Evolutionary conservation across 2,888 invertebrate species (phyloP).

Genomic region (Achlya flavicornis): DNA sequence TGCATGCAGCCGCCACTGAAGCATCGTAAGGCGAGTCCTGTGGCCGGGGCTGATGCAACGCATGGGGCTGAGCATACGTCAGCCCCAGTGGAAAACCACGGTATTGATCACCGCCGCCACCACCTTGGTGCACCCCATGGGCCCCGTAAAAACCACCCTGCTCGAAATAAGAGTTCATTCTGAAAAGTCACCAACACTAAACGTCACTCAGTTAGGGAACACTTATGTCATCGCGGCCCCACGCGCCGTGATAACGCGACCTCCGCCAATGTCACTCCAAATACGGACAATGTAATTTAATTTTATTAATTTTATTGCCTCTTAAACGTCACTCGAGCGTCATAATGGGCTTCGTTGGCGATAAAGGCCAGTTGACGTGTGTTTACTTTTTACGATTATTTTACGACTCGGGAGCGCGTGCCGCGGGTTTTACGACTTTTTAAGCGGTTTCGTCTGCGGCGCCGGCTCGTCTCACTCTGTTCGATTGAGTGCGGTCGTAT

Average conservation of each 20-base stretch:
- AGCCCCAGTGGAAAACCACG: conserved; percentile 94
- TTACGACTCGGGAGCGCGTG: conserved; percentile 80
- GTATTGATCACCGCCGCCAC: conserved; percentile 90
- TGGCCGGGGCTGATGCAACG: conserved; percentile 89
- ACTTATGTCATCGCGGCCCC: conserved; percentile 82
- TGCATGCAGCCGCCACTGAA: conserved; percentile 93
- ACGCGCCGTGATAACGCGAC: conserved; percentile 79
- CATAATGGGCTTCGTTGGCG: conserved; percentile 81
- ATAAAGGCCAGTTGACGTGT: conserved; percentile 81
- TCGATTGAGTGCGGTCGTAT: conserved; percentile 29
- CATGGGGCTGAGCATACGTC: conserved; percentile 93
- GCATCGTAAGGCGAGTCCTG: conserved; percentile 97
- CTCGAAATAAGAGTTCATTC: conserved; percentile 98
- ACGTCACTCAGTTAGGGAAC: conserved; percentile 75
- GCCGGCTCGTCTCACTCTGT: conserved; percentile 60
- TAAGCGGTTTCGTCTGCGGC: conserved; percentile 71
- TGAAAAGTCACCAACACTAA: conserved; percentile 76
- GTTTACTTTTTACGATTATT: conserved; percentile 85
- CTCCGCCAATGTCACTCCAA: conserved; percentile 78
- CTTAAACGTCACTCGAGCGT: conserved; percentile 83
- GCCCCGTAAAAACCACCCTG: conserved; percentile 97
- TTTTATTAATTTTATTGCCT: conserved; percentile 83
- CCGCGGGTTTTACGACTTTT: conserved; percentile 81
- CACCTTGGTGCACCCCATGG: conserved; percentile 92
- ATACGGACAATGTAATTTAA: conserved; percentile 74